phyloP scores from a whole-genome alignment of 2,797 vertebrate genomes.

The Cryptoprocta ferox region DNA sequence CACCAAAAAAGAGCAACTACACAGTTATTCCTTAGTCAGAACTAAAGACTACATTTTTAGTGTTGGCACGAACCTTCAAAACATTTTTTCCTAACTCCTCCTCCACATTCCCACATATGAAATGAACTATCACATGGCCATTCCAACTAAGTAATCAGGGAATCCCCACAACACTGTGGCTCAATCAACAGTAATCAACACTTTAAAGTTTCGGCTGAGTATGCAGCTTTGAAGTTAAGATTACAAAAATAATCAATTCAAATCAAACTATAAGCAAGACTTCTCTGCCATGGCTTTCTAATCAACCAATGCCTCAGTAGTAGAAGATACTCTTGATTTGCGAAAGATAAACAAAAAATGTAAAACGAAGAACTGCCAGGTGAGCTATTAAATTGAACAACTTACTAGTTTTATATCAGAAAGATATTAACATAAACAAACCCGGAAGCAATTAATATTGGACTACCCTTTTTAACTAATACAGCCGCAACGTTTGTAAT shows the following conservation, averaged over 20 bases:
- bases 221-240: conserved; percentile 2
- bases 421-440: conserved; percentile 32
- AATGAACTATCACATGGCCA: neutral
- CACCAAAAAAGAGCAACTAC: neutral
- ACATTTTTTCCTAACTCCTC: neutral
- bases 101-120: neutral
- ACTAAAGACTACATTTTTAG: neutral
- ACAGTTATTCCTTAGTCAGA: neutral
- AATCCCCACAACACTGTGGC: neutral
- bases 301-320: neutral
- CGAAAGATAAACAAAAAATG: neutral
- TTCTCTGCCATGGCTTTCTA: conserved; percentile 13
- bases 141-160: neutral
- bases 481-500: conserved; percentile 33
- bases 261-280: conserved; percentile 47
- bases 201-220: conserved; percentile 24
- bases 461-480: conserved; percentile 39
- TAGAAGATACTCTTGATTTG: neutral
- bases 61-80: neutral
- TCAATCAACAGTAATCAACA: neutral
- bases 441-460: neutral
- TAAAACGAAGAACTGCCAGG: neutral
- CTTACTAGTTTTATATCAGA: neutral
- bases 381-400: conserved; percentile 48
- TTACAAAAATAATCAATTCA: conserved; percentile 28